Evolutionary conservation across 1,140 invertebrate species (phyloP).

Genomic region (Homarus americanus): DNA sequence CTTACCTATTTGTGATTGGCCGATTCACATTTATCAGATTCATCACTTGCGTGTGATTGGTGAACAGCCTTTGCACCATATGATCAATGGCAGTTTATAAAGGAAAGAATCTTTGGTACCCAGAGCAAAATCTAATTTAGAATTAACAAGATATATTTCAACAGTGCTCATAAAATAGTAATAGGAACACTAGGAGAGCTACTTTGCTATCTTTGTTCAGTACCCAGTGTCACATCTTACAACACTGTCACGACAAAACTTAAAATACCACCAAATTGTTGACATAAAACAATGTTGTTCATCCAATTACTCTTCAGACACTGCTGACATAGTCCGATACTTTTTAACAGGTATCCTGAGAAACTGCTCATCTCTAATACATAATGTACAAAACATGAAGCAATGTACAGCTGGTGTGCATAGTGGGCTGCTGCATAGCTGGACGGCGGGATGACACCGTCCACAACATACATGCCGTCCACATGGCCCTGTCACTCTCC

Average conservation of each 20-base stretch:
- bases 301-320: not conserved
- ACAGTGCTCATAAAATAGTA: conserved; percentile 44
- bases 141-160: conserved; percentile 35
- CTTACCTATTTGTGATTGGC: not conserved
- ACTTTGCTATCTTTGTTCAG: not conserved
- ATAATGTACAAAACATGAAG: conserved; percentile 48
- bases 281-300: not conserved
- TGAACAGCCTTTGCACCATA: conserved; percentile 11
- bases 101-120: conserved; percentile 42
- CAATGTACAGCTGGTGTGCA: conserved; percentile 47
- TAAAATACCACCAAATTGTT: not conserved
- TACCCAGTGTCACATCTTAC: not conserved
- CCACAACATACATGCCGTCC: conserved; percentile 37
- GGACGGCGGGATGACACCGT: conserved; percentile 7
- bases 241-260: not conserved
- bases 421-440: conserved; percentile 63
- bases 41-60: not conserved
- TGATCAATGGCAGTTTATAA: conserved; percentile 25
- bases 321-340: conserved; percentile 11
- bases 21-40: not conserved
- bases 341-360: conserved; percentile 42
- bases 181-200: conserved; percentile 54
- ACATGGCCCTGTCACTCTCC: conserved; percentile 44
- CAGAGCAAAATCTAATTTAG: conserved; percentile 40
- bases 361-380: conserved; percentile 34